Base-by-base conservation (phyloP, 2,797 vertebrate species). In the Pangasius krempfi region DNA sequence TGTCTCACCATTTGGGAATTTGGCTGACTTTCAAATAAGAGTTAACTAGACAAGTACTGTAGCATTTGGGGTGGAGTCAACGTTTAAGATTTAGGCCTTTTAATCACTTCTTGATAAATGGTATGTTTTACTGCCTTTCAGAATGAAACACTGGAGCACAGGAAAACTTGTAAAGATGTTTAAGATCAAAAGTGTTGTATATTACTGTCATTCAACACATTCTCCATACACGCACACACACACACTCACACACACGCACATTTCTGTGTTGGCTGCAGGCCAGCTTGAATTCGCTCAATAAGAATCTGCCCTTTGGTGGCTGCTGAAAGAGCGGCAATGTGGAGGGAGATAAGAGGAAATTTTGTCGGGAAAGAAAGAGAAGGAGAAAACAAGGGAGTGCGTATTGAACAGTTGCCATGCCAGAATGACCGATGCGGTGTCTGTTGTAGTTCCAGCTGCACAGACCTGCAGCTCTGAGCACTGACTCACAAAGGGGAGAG, bases 321-420 rank as follows among this genome's bases (percentile, higher is more conserved):
- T 91, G 90, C 88, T 90, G 88, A 87, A 89, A 89, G 73, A 90
- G 91, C 86, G 70, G 75, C 62, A 89, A 87, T 86, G 84, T 86
- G 88, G 64, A 78, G 44, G 27, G 80, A 62, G 81, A 89, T 50
- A 76, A 64, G 76, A 86, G 81, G 64, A 90, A 88, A 81, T 85
- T 52, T 9, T 60, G 22, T 7, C 84, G 90, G 81, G 91, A 90
- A 89, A 91, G 91, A 91, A 90, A 80, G 54, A 79, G 76, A 47
- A 44, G 18, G 56, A 84, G 60, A 88, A 75, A 88, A 87, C 72
- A 52, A 89, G 76, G 85, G 72, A 87, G 76, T 88, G 44, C 73
- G 85, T 87, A 91, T 78, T 93, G 91, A 94, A 92, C 89, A 86
- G 84, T 87, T 93, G 92, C 91, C 93, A 89, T 92, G 91, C 90